Base-by-base conservation (phyloP, 2,888 invertebrate genomes). In the Drosophila diplacantha region DNA sequence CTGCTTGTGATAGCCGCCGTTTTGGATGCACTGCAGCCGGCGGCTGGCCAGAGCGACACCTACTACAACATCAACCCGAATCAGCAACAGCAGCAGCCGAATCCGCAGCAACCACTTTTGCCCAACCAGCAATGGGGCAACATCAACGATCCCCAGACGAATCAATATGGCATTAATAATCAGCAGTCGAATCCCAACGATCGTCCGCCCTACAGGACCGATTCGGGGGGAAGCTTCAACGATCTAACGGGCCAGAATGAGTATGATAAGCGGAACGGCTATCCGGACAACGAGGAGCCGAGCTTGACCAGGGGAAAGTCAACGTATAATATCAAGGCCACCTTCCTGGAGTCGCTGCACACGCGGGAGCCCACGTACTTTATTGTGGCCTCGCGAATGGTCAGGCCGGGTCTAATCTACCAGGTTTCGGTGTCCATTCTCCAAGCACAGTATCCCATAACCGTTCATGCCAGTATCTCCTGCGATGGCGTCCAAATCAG, bases 341-440 rank as follows among this genome's bases (percentile, higher is more conserved):
- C 76, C 2, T 86, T 87, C 24, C 61, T 87, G 18, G 87, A 87
- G 14, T 81, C 86, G 5, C 54, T 78, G 16, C 85, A 86, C 60
- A 82, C 85, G 20, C 81, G 74, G 12, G 87, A 88, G 44, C 87
- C 88, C 2, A 95, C 96, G 9, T 98, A 97, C 87, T 96, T 98
- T 85, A 92, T 98, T 69, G 94, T 98, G 29, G 96, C 97, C 0
- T 96, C 97, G 5, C 92, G 92, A 73, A 94, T 95, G 91, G 94
- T 98, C 12, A 91, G 97, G 5, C 98, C 98, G 0, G 96, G 95
- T 0, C 95, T 97, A 83, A 92, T 97, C 56, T 96, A 96, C 87
- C 93, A 95, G 82, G 93, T 97, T 7, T 93, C 94, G 0, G 96
- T 95, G 0, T 94, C 94, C 55, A 93, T 98, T 34, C 89, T 97